phyloP scores from a whole-genome alignment of 2,888 invertebrate species.

The Steinernema hermaphroditum region DNA sequence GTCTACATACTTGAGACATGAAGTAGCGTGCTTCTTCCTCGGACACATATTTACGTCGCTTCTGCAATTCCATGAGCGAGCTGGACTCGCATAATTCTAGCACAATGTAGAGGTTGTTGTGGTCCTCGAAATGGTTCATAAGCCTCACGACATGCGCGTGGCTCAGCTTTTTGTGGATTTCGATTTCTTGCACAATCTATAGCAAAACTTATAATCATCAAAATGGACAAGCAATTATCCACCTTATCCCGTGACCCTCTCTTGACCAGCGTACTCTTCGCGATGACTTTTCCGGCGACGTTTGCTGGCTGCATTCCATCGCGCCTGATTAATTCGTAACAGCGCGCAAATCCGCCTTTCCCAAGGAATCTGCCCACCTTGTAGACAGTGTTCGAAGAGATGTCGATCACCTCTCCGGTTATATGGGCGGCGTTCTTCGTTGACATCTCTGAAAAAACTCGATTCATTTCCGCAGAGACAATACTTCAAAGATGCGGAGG shows the following conservation, averaged over 20 bases:
- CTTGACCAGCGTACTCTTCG: conserved; percentile 88
- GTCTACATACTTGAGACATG: not conserved
- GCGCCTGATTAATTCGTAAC: conserved; percentile 89
- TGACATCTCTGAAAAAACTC: too few relatives aligned
- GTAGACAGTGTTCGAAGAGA: conserved; percentile 73
- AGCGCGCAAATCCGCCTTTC: conserved; percentile 70
- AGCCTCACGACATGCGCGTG: conserved; percentile 15
- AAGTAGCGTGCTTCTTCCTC: conserved; percentile 25
- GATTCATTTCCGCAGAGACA: too few relatives aligned
- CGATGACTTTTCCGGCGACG: conserved; percentile 94
- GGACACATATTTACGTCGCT: conserved; percentile 7
- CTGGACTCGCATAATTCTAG: conserved; percentile 20
- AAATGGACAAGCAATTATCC: not conserved
- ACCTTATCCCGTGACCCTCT: conserved; percentile 95
- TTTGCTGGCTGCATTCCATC: conserved; percentile 74
- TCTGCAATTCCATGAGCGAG: conserved; percentile 27
- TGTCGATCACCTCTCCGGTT: conserved; percentile 9
- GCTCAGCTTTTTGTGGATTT: conserved; percentile 23
- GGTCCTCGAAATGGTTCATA: conserved; percentile 2
- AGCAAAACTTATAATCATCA: not conserved
- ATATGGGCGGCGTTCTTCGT: not conserved
- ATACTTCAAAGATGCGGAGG: too few relatives aligned
- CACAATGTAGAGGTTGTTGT: conserved; percentile 2
- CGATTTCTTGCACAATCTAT: conserved; percentile 15
- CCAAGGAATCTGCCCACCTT: conserved; percentile 74